Conservation (phyloP, 2,113 vertebrate genomes). For the Calcarius ornatus region DNA sequence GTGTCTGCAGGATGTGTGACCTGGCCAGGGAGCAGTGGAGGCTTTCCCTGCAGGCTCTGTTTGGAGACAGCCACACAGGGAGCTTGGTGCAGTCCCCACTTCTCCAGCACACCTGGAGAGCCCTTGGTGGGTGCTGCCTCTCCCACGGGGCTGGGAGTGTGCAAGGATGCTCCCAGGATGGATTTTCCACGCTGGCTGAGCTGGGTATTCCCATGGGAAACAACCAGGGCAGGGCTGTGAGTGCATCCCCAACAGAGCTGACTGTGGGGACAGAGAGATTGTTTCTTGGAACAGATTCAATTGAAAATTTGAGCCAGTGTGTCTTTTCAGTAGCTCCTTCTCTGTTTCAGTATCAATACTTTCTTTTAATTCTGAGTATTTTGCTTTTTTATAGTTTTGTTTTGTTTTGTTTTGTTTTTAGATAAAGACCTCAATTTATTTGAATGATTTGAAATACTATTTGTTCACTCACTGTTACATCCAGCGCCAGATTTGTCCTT, state of each 20-base stretch:
- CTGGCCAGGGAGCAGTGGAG: neutral
- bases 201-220: neutral
- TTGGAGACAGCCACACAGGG: neutral
- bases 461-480: neutral
- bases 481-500: neutral
- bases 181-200: fast-evolving
- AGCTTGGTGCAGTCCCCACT: neutral
- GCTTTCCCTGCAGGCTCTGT: neutral
- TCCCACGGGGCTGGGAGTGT: neutral
- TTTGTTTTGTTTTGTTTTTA: neutral
- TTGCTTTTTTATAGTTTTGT: neutral
- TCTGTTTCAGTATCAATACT: neutral
- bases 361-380: neutral
- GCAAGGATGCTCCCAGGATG: neutral
- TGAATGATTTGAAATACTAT: neutral
- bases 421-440: neutral
- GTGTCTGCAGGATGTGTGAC: neutral
- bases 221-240: neutral
- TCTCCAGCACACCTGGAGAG: neutral
- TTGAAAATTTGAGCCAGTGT: neutral
- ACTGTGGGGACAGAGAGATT: too few species aligned
- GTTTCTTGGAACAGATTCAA: neutral
- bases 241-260: neutral
- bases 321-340: neutral
- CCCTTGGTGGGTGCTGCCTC: neutral